These are phyloP conservation scores for Hipparchia semele DNA, from an alignment of 2,888 invertebrate species.

Conservation along the genomic window DNA sequence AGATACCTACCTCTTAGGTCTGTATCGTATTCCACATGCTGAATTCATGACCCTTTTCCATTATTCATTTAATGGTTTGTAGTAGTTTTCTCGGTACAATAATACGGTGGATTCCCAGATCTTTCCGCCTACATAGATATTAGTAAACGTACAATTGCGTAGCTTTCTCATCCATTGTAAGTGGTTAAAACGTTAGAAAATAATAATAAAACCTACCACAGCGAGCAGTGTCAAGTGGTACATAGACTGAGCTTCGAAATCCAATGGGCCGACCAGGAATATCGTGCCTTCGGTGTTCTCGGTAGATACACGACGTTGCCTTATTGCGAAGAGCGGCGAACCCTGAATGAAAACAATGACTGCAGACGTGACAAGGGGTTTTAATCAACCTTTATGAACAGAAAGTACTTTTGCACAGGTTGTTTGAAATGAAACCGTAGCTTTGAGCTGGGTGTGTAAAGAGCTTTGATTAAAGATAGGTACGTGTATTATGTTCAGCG, in stretches of 20 bases:
- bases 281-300: slow-evolving; percentile 92
- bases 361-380: slow-evolving; percentile 35
- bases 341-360: slow-evolving; percentile 77
- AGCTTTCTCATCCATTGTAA: background rate
- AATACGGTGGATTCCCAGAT: background rate
- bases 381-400: slow-evolving; percentile 39
- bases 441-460: slow-evolving; percentile 17
- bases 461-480: slow-evolving; percentile 25
- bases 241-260: slow-evolving; percentile 95
- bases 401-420: slow-evolving; percentile 34
- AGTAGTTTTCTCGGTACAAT: too few species aligned
- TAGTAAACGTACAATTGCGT: background rate
- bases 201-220: slow-evolving; percentile 85
- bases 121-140: background rate
- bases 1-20: too few species aligned
- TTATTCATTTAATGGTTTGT: too few species aligned
- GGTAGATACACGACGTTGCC: slow-evolving; percentile 88
- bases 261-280: slow-evolving; percentile 89
- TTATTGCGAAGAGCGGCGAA: slow-evolving; percentile 89
- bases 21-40: too few species aligned
- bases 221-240: slow-evolving; percentile 94
- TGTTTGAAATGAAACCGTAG: slow-evolving; percentile 30
- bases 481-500: background rate
- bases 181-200: background rate
- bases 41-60: too few species aligned